A percentile compares a stretch with the other conserved stretches of the same genome.
Evolutionary conservation across 2,888 invertebrate genomes (phyloP).

Genomic region (Drosophila seclusa): DNA sequence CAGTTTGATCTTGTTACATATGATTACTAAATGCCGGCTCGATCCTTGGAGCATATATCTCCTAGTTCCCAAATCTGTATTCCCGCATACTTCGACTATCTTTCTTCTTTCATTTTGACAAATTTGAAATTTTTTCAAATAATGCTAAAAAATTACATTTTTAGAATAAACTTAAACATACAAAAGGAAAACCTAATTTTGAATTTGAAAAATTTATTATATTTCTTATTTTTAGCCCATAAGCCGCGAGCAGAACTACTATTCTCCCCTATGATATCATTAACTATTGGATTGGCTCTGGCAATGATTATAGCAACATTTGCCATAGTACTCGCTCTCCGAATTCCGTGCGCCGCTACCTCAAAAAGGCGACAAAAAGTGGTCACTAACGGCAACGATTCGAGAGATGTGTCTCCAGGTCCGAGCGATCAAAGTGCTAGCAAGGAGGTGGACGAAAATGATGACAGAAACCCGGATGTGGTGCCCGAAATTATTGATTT

Average conservation of each 20-base stretch:
- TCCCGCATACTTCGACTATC: not conserved
- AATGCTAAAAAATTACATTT: no score
- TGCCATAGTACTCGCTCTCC: constrained; percentile 91
- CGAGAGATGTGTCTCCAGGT: constrained; percentile 84
- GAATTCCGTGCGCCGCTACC: constrained; percentile 89
- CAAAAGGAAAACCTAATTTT: not conserved
- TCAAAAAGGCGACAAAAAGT: constrained; percentile 85
- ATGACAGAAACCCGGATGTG: constrained; percentile 95
- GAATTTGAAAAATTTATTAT: not conserved
- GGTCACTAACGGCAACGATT: constrained; percentile 82
- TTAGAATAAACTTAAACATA: not conserved
- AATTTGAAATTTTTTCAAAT: not conserved
- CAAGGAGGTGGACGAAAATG: constrained; percentile 88
- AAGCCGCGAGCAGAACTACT: constrained; percentile 90
- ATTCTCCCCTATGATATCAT: constrained; percentile 93
- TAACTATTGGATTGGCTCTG: constrained; percentile 92
- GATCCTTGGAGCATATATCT: not conserved
- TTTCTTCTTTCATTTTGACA: not conserved
- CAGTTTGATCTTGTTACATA: no score
- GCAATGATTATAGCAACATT: constrained; percentile 92
- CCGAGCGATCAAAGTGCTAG: constrained; percentile 84
- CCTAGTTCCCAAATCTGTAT: not conserved
- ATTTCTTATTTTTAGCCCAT: constrained; percentile 86
- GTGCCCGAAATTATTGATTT: constrained; percentile 92
- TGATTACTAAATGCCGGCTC: not conserved